Conservation (phyloP, 2,113 vertebrate genomes). For the Halichoeres trimaculatus region DNA sequence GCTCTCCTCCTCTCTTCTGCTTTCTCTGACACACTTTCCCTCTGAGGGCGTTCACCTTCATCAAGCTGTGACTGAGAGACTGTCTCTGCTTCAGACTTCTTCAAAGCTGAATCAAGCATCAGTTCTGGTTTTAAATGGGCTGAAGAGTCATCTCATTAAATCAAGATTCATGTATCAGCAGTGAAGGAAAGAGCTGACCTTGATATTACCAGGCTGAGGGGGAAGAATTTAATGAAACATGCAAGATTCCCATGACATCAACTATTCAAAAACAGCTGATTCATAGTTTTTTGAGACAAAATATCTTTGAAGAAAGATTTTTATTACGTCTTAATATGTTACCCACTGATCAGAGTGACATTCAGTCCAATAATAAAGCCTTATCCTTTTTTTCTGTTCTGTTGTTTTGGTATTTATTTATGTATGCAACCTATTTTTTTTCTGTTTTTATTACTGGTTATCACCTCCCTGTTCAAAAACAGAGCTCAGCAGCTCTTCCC, state of each 20-base stretch:
- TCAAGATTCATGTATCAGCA: not conserved
- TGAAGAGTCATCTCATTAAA: not conserved
- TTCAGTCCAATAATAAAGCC: too few species aligned
- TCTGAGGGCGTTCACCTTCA: not conserved
- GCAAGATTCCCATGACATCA: not conserved
- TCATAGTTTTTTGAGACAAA: not conserved
- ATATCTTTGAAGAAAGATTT: too few species aligned
- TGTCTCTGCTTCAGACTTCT: not conserved
- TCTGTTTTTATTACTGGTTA: too few species aligned
- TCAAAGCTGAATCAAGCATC: not conserved
- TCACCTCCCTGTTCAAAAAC: not conserved
- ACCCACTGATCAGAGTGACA: too few species aligned
- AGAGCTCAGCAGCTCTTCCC: not conserved
- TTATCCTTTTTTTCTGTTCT: too few species aligned
- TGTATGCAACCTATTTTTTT: too few species aligned
- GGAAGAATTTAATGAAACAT: not conserved
- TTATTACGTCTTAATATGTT: not conserved
- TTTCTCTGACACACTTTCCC: not conserved
- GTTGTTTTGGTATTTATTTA: too few species aligned
- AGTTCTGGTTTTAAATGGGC: not conserved
- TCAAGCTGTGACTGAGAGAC: not conserved
- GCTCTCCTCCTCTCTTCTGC: slow-evolving; percentile 24
- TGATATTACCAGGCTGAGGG: not conserved
- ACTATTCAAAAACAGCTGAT: not conserved
- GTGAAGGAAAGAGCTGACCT: not conserved